phyloP scores from a whole-genome alignment of 2,888 invertebrate genomes.

The Scaptomyza tumidula region DNA sequence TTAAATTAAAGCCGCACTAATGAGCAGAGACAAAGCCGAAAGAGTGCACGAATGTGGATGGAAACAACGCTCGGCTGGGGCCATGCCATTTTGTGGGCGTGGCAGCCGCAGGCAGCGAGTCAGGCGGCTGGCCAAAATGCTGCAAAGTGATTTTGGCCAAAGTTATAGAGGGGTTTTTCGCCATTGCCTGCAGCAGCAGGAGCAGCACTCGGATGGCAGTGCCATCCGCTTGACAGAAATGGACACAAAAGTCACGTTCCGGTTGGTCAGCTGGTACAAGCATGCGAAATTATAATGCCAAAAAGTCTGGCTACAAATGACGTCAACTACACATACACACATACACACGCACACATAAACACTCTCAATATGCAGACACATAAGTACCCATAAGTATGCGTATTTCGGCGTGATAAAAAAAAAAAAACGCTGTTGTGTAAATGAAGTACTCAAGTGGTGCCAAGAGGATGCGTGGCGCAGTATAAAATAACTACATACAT shows the following conservation, averaged over 20 bases:
- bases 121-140: constrained; percentile 18
- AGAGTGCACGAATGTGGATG: constrained; percentile 63
- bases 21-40: constrained; percentile 76
- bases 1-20: constrained; percentile 78
- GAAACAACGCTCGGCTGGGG: constrained; percentile 16
- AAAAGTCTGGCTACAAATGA: constrained; percentile 48
- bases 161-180: constrained; percentile 55
- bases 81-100: constrained; percentile 18
- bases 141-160: constrained; percentile 73
- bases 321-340: constrained; percentile 20
- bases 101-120: constrained; percentile 29
- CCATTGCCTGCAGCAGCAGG: constrained; percentile 29
- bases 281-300: constrained; percentile 44
- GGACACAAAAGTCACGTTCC: constrained; percentile 71
- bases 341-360: not conserved
- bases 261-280: constrained; percentile 16
- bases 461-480: constrained; percentile 7
- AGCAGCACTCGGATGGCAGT: not conserved
- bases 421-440: constrained; percentile 28
- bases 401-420: constrained; percentile 17
- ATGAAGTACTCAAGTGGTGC: constrained; percentile 37
- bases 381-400: constrained; percentile 16
- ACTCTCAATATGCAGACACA: not conserved
- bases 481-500: constrained; percentile 12
- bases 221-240: constrained; percentile 49